These are phyloP conservation scores for Holocentrus rufus DNA, from an alignment of 2,797 vertebrate species.

Conservation along the genomic window DNA sequence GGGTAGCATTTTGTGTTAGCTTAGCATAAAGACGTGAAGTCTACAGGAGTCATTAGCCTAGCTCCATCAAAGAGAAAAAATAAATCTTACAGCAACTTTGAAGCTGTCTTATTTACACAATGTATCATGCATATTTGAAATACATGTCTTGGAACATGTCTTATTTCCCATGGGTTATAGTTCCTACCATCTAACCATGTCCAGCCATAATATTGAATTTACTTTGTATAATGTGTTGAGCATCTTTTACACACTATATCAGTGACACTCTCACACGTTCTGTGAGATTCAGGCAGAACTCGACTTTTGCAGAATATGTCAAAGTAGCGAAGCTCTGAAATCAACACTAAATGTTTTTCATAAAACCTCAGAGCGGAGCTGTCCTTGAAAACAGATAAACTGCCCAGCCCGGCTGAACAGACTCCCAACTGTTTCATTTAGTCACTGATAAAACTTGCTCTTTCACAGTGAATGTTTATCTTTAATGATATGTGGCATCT, in stretches of 20 bases:
- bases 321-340: background rate
- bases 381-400: constrained; percentile 21
- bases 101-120: too few species aligned
- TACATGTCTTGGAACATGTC: too few species aligned
- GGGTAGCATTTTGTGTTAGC: too few species aligned
- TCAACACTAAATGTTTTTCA: background rate
- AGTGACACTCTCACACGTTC: background rate
- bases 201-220: too few species aligned
- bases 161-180: too few species aligned
- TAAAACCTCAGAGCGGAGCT: constrained; percentile 2
- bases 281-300: background rate
- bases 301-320: background rate
- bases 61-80: too few species aligned
- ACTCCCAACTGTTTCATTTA: constrained; percentile 2
- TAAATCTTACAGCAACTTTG: too few species aligned
- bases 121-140: too few species aligned
- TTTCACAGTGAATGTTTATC: constrained; percentile 37
- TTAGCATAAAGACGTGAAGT: too few species aligned
- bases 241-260: background rate
- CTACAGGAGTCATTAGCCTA: too few species aligned
- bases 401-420: constrained; percentile 7
- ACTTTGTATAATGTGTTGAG: background rate
- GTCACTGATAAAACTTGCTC: constrained; percentile 28
- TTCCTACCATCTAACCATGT: too few species aligned
- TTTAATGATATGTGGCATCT: constrained; percentile 36